These are phyloP conservation scores for Philhelius pedissequus DNA, from an alignment of 2,888 invertebrate genomes.

Conservation along the genomic window DNA sequence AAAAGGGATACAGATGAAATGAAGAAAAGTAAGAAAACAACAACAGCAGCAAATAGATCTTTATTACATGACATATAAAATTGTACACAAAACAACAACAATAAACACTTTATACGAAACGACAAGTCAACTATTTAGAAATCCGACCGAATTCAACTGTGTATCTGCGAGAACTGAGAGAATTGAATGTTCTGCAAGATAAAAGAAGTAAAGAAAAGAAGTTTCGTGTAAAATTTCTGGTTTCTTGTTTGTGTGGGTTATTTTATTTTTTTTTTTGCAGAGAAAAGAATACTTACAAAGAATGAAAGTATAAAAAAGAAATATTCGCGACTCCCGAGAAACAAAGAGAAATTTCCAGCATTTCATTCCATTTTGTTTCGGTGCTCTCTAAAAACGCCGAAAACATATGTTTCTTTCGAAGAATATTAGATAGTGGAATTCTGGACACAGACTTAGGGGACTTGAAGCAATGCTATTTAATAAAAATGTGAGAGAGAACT, in stretches of 20 bases:
- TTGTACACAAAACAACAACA: constrained; percentile 50
- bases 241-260: neutral
- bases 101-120: constrained; percentile 10
- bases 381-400: constrained; percentile 5
- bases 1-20: constrained; percentile 52
- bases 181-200: constrained; percentile 42
- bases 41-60: constrained; percentile 14
- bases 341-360: constrained; percentile 1
- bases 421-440: neutral
- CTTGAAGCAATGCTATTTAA: neutral
- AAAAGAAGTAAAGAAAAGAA: constrained; percentile 14
- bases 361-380: constrained; percentile 23
- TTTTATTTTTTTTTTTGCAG: neutral
- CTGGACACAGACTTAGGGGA: constrained; percentile 15
- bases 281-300: neutral
- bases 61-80: constrained; percentile 61
- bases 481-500: no score
- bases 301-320: neutral
- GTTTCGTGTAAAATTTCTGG: neutral
- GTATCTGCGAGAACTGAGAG: constrained; percentile 64
- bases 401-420: constrained; percentile 53
- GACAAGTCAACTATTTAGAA: neutral
- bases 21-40: constrained; percentile 56
- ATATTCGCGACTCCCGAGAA: neutral
- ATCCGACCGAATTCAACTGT: constrained; percentile 58